Percentiles rank a stretch among this genome's conserved stretches.
These are phyloP conservation scores for Oceanites oceanicus DNA, from an alignment of 2,113 vertebrate genomes.

Conservation along the genomic window DNA sequence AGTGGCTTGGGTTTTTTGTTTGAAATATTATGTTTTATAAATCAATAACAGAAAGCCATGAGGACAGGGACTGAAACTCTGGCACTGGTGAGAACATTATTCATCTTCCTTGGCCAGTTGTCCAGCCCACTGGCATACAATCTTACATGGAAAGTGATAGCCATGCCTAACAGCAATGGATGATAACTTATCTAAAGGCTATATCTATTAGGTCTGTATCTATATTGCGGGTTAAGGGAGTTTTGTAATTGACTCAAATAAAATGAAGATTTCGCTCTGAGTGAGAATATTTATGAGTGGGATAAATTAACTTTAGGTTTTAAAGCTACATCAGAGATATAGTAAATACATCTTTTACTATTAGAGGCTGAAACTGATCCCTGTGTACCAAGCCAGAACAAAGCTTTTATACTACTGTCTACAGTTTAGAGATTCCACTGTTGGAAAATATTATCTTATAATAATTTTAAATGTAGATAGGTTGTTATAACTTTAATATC, in stretches of 20 bases:
- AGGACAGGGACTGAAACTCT: background rate
- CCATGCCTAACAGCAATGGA: background rate
- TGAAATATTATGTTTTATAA: conserved; percentile 35
- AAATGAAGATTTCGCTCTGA: background rate
- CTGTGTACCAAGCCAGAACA: background rate
- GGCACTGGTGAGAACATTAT: background rate
- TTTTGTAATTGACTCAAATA: background rate
- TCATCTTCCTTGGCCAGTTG: background rate
- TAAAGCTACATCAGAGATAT: background rate
- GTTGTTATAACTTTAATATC: background rate
- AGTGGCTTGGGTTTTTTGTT: background rate
- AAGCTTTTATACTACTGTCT: background rate
- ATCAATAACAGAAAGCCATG: background rate
- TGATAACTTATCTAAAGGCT: conserved; percentile 18
- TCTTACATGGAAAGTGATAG: background rate
- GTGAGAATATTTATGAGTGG: background rate
- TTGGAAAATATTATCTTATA: background rate
- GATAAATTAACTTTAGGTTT: background rate
- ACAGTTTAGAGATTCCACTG: background rate
- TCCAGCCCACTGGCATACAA: conserved; percentile 25
- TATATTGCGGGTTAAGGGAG: background rate
- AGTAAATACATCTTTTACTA: background rate
- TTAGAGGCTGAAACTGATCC: background rate
- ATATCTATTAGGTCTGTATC: background rate
- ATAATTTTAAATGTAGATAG: background rate